Base-by-base conservation (phyloP, 2,113 vertebrate genomes). In the Conger conger region DNA sequence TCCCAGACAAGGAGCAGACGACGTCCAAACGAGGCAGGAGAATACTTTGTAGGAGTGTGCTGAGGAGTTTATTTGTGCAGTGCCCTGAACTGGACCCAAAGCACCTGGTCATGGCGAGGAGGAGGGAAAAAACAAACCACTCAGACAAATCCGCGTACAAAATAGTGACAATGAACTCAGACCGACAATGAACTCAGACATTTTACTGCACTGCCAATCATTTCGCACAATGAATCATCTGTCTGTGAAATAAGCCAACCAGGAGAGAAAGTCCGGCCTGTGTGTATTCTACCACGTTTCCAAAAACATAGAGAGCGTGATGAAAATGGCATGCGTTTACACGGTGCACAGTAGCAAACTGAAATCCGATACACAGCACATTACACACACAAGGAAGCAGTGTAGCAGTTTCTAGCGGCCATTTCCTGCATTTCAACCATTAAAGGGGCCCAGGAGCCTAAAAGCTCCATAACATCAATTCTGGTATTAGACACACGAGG, bases 401-500 rank as follows among this genome's bases (percentile, higher is more conserved):
- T 45, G 60, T 42, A 27, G 33, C 40, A 73, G 73, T 81, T 81
- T 37, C 79, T 81, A 33, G n/a, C 9, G 40, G 54, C 42, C 50
- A n/a, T 79, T 76, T 85, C 78, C 53, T 85, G 17, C 83, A 38
- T 7, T 40, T 83, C 30, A 84, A 80, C n/a, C 33, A 17, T 57
- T 79, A 78, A 36, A 11, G 57, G 13, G 45, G 8, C 5, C 27
- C 37, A 37, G 57, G 9, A 57, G 17, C 2, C 83, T 79, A 45
- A 84, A 38, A 57, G n/a, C 54, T 84, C 76, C 83, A 79, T 35
- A 78, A 57, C 77, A 84, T n/a, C 83, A 84, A 45, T 79, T 57
- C 76, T 84, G 30, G 50, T 36, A 33, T 79, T 57, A 84, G 23
- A 42, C 38, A 80, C 78, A 80, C 45, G 45, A 27, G 23, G 36